Base-by-base conservation (phyloP, 2,113 vertebrate genomes). In the Heloderma charlesbogerti region DNA sequence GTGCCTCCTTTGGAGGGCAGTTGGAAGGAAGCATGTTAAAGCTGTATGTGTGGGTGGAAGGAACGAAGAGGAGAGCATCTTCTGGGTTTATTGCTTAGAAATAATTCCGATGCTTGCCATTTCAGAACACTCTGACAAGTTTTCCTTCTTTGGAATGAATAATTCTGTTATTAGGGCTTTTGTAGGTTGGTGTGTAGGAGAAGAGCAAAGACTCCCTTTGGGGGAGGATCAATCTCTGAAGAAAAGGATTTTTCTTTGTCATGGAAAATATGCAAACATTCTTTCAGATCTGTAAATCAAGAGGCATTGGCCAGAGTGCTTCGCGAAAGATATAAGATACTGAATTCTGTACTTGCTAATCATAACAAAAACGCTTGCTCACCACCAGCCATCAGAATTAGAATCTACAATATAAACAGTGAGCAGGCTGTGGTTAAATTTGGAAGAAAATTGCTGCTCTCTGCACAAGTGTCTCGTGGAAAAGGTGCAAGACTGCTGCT, bases 231-330 rank as follows among this genome's bases (percentile, higher is more conserved):
- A 12, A n/a, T 37, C 29, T 77, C 57, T 78, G 34, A 71, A 89
- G 74, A 85, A 92, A 91, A 45, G 7, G 2, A 7, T 66, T 84
- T 88, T 48, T 69, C 48, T 78, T 88, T 88, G 87, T 88, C n/a
- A 34, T 78, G n/a, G 87, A 71, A 88, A 63, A 72, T 79, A 72
- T 12, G 15, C 29, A 72, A 57, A 72, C 72, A 31, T 48, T 45
- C 3, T 85, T 43, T 57, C 18, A 43, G n/a, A 34, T 81, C 63
- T 88, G 37, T 84, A 84, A 88, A 88, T 29, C 54, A 75, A 81
- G 69, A n/a, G 81, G 74, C 13, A 13, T 69, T 82, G 85, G 51
- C 48, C 34, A 31, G 18, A 40, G 40, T 54, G 5, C 54, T 6
- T 87, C 3, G 82, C 3, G 13, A 57, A 57, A 66, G 74, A 79